Percentiles rank a stretch among this genome's conserved stretches.
These are phyloP conservation scores for Actinia equina DNA, from an alignment of 64 coral and sea anemone species.

Conservation along the genomic window DNA sequence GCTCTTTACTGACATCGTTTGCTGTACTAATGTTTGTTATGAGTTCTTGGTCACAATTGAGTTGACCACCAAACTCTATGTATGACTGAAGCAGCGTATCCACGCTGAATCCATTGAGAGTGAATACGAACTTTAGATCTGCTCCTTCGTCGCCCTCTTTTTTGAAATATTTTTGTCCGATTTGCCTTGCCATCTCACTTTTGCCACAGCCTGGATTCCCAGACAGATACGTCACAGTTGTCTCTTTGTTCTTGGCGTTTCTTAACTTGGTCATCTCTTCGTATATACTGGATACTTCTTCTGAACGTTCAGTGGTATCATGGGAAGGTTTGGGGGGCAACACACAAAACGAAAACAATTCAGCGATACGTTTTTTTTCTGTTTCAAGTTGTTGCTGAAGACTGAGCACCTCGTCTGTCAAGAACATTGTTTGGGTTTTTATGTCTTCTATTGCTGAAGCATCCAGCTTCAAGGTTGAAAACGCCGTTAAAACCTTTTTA, in stretches of 20 bases:
- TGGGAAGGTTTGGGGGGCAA: constrained; percentile 45
- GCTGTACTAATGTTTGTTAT: constrained; percentile 1
- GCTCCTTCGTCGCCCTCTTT: neutral
- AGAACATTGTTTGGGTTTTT: constrained; percentile 30
- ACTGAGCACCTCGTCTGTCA: constrained; percentile 12
- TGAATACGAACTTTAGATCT: constrained; percentile 20
- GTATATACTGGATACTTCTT: constrained; percentile 21
- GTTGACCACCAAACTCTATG: constrained; percentile 21
- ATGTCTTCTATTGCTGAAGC: neutral
- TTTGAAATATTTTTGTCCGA: constrained; percentile 31
- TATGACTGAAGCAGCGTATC: constrained; percentile 37
- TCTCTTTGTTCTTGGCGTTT: constrained; percentile 5
- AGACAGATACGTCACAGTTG: constrained; percentile 7
- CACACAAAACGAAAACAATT: constrained; percentile 23
- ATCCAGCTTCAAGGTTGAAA: constrained; percentile 15
- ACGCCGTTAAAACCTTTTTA: constrained; percentile 3
- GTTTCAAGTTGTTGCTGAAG: neutral
- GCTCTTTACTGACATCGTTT: neutral
- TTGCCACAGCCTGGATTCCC: constrained; percentile 27
- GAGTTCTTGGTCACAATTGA: constrained; percentile 22
- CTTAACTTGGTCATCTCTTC: constrained; percentile 20
- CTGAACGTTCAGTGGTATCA: neutral
- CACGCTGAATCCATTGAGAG: constrained; percentile 17
- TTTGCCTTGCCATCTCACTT: neutral
- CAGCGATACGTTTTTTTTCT: constrained; percentile 21